Percentiles rank a stretch among this genome's conserved stretches.
Conservation (phyloP, 2,113 vertebrate genomes). For the Ciconia boyciana region DNA sequence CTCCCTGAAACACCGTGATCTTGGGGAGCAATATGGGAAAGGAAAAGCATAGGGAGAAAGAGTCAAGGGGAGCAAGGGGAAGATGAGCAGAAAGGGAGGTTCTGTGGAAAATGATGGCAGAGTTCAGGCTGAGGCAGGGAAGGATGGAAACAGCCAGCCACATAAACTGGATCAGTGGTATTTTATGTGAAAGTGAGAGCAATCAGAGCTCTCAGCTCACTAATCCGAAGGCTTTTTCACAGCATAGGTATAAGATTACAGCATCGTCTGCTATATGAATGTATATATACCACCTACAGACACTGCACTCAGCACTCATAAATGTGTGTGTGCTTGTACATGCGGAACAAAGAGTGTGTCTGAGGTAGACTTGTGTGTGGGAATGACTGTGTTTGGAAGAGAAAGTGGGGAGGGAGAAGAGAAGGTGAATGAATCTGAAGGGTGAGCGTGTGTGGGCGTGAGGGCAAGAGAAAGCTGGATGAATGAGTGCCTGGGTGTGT, state of each 20-base stretch:
- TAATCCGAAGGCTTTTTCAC: conserved; percentile 27
- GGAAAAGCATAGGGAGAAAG: not conserved
- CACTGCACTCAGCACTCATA: not conserved
- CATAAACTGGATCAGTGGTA: not conserved
- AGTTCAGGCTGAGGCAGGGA: not conserved
- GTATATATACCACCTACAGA: not conserved
- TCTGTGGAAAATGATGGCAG: not conserved
- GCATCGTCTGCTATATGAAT: not conserved
- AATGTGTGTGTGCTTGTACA: not conserved
- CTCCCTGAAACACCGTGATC: not conserved
- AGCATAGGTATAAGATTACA: conserved; percentile 34
- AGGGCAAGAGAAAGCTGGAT: conserved; percentile 27
- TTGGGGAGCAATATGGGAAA: not conserved
- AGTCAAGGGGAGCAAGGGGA: not conserved
- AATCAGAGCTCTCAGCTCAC: conserved; percentile 6
- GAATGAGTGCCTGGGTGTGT: conserved; percentile 27
- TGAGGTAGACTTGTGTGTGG: not conserved
- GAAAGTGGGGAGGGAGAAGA: not conserved
- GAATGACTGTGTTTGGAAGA: not conserved
- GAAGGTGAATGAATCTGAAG: conserved; percentile 37
- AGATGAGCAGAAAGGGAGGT: not conserved
- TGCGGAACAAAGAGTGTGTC: not conserved
- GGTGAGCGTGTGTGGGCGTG: not conserved
- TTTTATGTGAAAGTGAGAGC: not conserved
- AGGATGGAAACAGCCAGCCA: not conserved